Evolutionary conservation across 2,113 vertebrate species (phyloP), one percentile per base, ranked within the genome.

Genomic region (Notiomystis cincta): DNA sequence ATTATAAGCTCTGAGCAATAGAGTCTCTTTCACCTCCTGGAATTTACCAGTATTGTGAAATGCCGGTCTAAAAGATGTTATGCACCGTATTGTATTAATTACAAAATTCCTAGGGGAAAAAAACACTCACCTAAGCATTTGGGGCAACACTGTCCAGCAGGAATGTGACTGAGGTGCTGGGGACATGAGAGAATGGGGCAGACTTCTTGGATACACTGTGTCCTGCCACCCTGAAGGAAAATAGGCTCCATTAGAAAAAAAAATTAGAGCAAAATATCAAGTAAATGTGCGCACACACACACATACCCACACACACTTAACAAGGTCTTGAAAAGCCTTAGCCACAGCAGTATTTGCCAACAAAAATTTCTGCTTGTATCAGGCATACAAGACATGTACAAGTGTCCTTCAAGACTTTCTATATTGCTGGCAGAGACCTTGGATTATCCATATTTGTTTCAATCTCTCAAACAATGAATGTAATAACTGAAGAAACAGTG

Each of bases 171-270:
- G 94, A 99, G 99, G 87, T 99, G 98, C 95, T 98, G 97, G 35
- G 99, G 99, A 97, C 99, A 99, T 35, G 99, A 99, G 1, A 99
- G 99, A 92, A 99, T 98, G 47, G 99, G 99, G 94, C 99, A 99
- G 95, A 98, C 98, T 98, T 99, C 98, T 97, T 94, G 98, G 97
- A 98, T 95, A 88, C 99, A 99, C 67, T 99, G 98, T 53, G 99
- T 99, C 91, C 98, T 98, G 61, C 99, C 99, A 97, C 98, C 99
- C 99, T 99, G 95, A 71, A 97, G 96, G 92, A 95, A 98, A 95
- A 98, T 3, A 97, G 88, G 48, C 38, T 85, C 37, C 62, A 77
- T 94, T 93, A 96, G 67, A 37, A 60, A 91, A 89, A 89, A 93
- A 87, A 82, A 35, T 14, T 18, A 61, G 90, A 81, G 82, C 60